Evolutionary conservation across 2,797 vertebrate genomes (phyloP), one percentile per base, ranked within the genome.

Genomic region (Malurus splendens): DNA sequence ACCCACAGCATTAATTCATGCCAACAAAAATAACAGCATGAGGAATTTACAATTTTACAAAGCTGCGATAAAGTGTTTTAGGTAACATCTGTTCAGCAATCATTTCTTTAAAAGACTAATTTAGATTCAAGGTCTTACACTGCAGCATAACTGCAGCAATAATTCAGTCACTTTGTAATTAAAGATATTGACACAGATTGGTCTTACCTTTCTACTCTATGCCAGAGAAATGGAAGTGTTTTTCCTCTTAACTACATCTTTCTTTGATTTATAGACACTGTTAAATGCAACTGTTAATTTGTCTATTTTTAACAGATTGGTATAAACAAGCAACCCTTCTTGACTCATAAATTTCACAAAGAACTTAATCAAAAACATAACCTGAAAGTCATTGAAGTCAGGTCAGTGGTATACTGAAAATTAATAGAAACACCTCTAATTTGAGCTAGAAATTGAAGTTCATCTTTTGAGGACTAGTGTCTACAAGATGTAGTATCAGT

Each of bases 11-110:
- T 96, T 97, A 97, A 97, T 95, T 96, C 85, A 92, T 94, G 90
- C 90, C 96, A 96, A 96, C 93, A 95, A 96, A 95, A 96, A 96
- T 95, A 97, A 97, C 95, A 97, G 93, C 94, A 93, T 95, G 94
- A 97, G 89, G 94, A 96, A 97, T 96, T 96, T 89, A 95, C 89
- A 93, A 73, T 96, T 96, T 93, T 83, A 95, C 93, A 94, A 96
- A 94, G 94, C 90, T 85, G 67, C 87, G 67, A 82, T 96, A 95
- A 96, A 96, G 93, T 90, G 87, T 59, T 96, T 94, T 90, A 94
- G 90, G 93, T 94, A 97, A 96, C 96, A 97, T 95, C 96, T 97
- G 96, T 94, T 96, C 93, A 90, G 95, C 93, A 94, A 95, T 93
- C 95, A 96, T 93, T 96, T 93, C 92, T 94, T 95, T 94, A 96